Evolutionary conservation across 2,888 invertebrate genomes (phyloP).

Genomic region (Pandemis cinnamomeana): DNA sequence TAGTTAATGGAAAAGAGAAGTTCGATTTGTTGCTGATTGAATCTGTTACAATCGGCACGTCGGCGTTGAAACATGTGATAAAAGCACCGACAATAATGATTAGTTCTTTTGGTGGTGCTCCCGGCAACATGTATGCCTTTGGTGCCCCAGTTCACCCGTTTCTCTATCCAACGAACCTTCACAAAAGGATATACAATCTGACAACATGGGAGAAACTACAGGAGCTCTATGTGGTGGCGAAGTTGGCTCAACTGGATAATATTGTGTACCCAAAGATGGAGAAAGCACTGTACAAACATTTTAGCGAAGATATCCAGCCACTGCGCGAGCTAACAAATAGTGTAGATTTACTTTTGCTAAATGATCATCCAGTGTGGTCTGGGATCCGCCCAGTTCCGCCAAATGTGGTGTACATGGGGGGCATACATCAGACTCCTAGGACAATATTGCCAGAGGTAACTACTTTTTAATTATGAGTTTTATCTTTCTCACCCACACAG

Average conservation of each 20-base stretch:
- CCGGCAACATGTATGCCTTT: conserved; percentile 13
- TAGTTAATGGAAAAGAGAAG: conserved; percentile 47
- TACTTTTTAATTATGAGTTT: too few species aligned
- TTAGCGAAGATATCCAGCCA: conserved; percentile 48
- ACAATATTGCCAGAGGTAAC: conserved; percentile 65
- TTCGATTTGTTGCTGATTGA: conserved; percentile 58
- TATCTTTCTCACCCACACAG: too few species aligned
- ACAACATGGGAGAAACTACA: conserved; percentile 51
- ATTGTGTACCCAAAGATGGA: too few species aligned
- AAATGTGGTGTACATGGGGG: conserved; percentile 63
- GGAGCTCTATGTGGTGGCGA: conserved; percentile 36
- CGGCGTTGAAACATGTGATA: conserved; percentile 50
- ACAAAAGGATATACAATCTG: conserved; percentile 49
- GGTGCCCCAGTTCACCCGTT: conserved; percentile 51
- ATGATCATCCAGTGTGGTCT: conserved; percentile 56
- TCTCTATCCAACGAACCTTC: conserved; percentile 43
- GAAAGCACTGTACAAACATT: background rate
- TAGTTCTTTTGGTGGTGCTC: conserved; percentile 52
- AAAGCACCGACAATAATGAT: conserved; percentile 56
- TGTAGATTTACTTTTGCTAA: conserved; percentile 66
- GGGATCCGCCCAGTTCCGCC: conserved; percentile 48
- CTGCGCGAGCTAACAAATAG: conserved; percentile 49
- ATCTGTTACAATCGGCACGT: conserved; percentile 46
- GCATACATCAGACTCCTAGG: conserved; percentile 60
- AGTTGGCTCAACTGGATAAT: too few species aligned